phyloP scores from a whole-genome alignment of 1,140 invertebrate species.

The Drosophila equinoxialis region DNA sequence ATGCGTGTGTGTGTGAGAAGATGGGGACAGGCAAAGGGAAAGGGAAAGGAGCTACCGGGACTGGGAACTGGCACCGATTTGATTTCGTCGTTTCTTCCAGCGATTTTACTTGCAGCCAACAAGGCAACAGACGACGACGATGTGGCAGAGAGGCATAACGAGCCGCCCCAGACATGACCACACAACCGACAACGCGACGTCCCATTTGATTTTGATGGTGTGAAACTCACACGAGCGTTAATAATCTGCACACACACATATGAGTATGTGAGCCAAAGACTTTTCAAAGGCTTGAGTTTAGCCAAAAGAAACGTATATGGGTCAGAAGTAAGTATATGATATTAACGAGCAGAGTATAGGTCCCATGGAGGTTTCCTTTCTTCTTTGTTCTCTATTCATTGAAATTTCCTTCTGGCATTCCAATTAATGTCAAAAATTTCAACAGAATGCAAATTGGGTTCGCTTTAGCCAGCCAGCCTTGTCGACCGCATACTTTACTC shows the following conservation, averaged over 20 bases:
- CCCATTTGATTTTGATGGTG: constrained; percentile 63
- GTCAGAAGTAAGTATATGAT: constrained; percentile 10
- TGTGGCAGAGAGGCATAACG: constrained; percentile 8
- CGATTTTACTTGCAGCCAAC: constrained; percentile 49
- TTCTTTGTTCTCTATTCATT: background rate
- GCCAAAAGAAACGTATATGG: constrained; percentile 6
- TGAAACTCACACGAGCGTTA: constrained; percentile 60
- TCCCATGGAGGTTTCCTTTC: background rate
- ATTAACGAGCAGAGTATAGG: constrained; percentile 4
- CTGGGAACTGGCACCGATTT: constrained; percentile 35
- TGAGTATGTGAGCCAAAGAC: background rate
- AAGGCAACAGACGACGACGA: constrained; percentile 38
- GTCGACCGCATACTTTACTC: too few species aligned
- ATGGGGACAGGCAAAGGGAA: background rate
- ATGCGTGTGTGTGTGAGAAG: background rate
- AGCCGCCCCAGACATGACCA: constrained; percentile 43
- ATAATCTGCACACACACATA: constrained; percentile 42
- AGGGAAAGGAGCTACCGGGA: constrained; percentile 27
- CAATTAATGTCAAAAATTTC: background rate
- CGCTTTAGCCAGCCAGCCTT: too few species aligned
- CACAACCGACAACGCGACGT: constrained; percentile 38
- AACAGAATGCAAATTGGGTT: constrained; percentile 3
- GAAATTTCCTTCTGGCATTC: constrained; percentile 1
- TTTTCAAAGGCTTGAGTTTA: constrained; percentile 6
- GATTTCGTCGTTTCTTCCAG: constrained; percentile 57